Evolutionary conservation across 2,797 vertebrate species (phyloP).

Genomic region (Babyrousa celebensis): DNA sequence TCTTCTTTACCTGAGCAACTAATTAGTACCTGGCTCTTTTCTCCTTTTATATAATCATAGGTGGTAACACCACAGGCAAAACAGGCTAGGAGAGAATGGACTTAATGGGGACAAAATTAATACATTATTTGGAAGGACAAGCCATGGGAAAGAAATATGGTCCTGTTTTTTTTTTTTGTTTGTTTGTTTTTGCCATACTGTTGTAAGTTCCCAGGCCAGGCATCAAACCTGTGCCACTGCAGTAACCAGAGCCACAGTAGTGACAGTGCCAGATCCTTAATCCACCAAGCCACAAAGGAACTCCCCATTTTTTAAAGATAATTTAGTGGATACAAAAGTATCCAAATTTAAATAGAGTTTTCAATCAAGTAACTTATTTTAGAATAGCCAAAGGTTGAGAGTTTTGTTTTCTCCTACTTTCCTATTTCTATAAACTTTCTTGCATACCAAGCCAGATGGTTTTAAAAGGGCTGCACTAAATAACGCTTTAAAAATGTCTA

Average conservation of each 20-base stretch:
- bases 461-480: slow-evolving; percentile 1
- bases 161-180: no score
- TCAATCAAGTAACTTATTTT: slow-evolving; percentile 57
- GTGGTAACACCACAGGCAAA: not conserved
- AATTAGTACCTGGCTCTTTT: not conserved
- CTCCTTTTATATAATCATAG: not conserved
- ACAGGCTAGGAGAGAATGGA: not conserved
- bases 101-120: not conserved
- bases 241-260: no score
- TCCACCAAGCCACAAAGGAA: no score
- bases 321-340: not conserved
- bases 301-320: slow-evolving; percentile 19
- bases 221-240: no score
- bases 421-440: slow-evolving; percentile 13
- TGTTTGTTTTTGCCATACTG: no score
- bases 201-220: no score
- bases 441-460: slow-evolving; percentile 7
- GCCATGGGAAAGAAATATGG: not conserved
- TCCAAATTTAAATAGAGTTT: not conserved
- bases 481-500: not conserved
- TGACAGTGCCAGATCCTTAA: no score
- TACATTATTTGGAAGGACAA: not conserved
- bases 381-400: not conserved
- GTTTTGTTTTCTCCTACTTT: not conserved
- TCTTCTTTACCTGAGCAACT: not conserved